Conservation (phyloP, 2,888 invertebrate genomes). For the Agelastica alni region DNA sequence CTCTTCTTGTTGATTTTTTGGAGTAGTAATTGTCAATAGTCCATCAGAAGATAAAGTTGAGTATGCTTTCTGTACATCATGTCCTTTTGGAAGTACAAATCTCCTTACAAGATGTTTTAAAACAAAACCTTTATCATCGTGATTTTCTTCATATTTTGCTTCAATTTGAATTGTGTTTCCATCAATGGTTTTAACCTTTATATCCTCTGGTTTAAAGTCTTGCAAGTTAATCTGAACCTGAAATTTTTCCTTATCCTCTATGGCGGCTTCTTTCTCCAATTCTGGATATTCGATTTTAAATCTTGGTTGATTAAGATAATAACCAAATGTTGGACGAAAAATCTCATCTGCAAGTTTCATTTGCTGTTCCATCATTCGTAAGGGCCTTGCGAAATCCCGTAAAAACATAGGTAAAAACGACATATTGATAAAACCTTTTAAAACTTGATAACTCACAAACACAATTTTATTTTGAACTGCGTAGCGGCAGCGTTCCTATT, state of each 20-base stretch:
- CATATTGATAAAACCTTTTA: too few relatives aligned
- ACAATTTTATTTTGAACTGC: too few relatives aligned
- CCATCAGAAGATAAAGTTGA: conserved; percentile 80
- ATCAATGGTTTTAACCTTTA: conserved; percentile 76
- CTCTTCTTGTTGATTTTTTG: conserved; percentile 52
- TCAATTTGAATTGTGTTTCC: conserved; percentile 70
- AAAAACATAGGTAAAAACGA: conserved; percentile 41
- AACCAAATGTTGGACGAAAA: conserved; percentile 29
- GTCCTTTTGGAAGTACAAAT: conserved; percentile 75
- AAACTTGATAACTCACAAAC: too few relatives aligned
- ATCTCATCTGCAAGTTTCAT: conserved; percentile 42
- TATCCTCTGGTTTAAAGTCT: conserved; percentile 76
- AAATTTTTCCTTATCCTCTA: conserved; percentile 69
- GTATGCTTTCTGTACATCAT: conserved; percentile 72
- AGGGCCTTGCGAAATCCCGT: conserved; percentile 43
- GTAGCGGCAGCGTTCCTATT: too few relatives aligned
- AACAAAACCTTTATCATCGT: conserved; percentile 72
- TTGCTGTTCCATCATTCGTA: conserved; percentile 45
- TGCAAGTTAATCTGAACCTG: conserved; percentile 75
- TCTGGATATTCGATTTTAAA: conserved; percentile 45
- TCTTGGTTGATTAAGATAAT: conserved; percentile 32
- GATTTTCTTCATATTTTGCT: conserved; percentile 77
- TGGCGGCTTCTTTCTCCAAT: conserved; percentile 54
- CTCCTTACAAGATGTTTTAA: conserved; percentile 76
- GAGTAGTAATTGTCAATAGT: conserved; percentile 70